A percentile compares a stretch with the other conserved stretches of the same genome.
phyloP scores from a whole-genome alignment of 2,113 vertebrate genomes.

The Semnornis frantzii region DNA sequence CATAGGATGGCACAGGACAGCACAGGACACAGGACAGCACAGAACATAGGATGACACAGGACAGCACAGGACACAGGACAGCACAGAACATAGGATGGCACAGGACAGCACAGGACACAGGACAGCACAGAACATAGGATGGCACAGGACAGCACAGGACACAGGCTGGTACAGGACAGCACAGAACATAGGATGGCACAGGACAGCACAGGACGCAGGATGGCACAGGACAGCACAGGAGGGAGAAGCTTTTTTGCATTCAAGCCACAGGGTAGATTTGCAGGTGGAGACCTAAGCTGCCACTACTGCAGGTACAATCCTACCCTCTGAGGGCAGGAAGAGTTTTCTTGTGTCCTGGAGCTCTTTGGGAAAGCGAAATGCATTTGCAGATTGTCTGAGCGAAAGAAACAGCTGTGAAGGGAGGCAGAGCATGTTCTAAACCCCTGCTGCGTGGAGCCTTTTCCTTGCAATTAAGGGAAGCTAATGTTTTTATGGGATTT shows the following conservation, averaged over 20 bases:
- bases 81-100: too few relatives aligned
- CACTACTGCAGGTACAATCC: not conserved
- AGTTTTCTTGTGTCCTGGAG: not conserved
- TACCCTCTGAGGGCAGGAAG: not conserved
- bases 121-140: too few relatives aligned
- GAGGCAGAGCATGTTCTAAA: not conserved
- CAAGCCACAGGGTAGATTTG: not conserved
- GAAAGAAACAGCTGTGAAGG: not conserved
- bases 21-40: rapidly evolving
- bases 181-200: too few relatives aligned
- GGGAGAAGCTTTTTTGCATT: not conserved
- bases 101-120: too few relatives aligned
- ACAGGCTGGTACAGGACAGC: not conserved
- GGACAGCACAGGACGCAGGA: not conserved
- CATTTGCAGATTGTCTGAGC: not conserved
- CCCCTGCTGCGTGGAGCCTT: not conserved
- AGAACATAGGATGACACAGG: too few relatives aligned
- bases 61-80: too few relatives aligned
- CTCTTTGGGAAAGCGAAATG: not conserved
- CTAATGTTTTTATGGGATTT: constrained; percentile 11
- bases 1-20: too few relatives aligned
- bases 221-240: rapidly evolving
- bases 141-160: too few relatives aligned
- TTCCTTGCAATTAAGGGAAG: not conserved
- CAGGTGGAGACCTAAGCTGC: not conserved